Evolutionary conservation across 2,888 invertebrate species (phyloP), one percentile per base, ranked within the genome.

Genomic region (Polyploca ridens): DNA sequence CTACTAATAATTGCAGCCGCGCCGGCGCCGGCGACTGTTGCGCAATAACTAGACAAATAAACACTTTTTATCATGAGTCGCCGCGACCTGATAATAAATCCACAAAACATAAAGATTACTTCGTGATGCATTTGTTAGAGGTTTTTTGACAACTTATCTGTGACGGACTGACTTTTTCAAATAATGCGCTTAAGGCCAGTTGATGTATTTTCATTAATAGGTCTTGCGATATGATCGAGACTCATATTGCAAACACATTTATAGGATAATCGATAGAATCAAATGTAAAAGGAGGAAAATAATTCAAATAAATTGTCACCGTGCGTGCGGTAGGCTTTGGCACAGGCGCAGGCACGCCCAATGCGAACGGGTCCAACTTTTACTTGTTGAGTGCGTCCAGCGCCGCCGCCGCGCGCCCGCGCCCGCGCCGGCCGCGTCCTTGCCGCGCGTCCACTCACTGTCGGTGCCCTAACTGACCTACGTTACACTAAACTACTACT

Each of bases 291-390:
- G 5, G 44, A 44, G 44, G 44, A 44, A 44, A 49, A n/a, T 49
- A 16, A 14, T 49, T 16, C n/a, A 49, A 49, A 7, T 46, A 46
- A 5, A 27, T 27, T 27, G 27, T 27, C 27, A 27, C n/a, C n/a
- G n/a, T n/a, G n/a, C n/a, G 44, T 49, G 4, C 8, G 6, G 16
- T 7, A n/a, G 5, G 3, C 6, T 4, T 0, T 44, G 14, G 13
- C 14, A 14, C 5, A 44, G 4, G 14, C 44, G 38, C 38, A 7
- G 44, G 38, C 68, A 54, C 67, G 65, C 69, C 72, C 77, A 77
- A 74, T 71, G 76, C 27, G 64, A 75, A 74, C 77, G 66, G 69
- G 77, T 74, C 65, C 68, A 64, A 76, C 79, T 79, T 73, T 74
- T 76, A 76, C 79, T 67, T 5, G 58, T 19, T 59, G 76, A 71